phyloP scores from a whole-genome alignment of 2,888 invertebrate genomes.

The Nemotelus nigrinus region DNA sequence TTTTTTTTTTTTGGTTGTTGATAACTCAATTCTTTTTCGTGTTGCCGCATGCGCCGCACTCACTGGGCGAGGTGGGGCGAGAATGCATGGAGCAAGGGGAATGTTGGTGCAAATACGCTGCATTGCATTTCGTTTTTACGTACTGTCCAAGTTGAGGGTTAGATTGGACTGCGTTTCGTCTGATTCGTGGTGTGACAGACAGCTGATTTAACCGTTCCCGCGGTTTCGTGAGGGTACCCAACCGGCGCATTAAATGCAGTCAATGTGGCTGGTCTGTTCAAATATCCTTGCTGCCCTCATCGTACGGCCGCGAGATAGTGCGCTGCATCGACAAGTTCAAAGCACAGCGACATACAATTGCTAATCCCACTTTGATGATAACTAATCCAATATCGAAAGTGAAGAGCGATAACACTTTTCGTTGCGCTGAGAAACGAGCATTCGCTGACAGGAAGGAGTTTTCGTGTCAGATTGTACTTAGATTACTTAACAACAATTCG shows the following conservation, averaged over 20 bases:
- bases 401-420: slow-evolving; percentile 42
- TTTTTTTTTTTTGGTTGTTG: not conserved
- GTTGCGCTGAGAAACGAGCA: slow-evolving; percentile 16
- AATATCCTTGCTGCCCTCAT: slow-evolving; percentile 7
- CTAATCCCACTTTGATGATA: slow-evolving; percentile 62
- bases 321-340: slow-evolving; percentile 53
- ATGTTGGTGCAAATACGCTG: not conserved
- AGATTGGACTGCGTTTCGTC: too few relatives aligned
- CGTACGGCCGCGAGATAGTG: not conserved
- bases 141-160: too few relatives aligned
- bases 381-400: slow-evolving; percentile 58
- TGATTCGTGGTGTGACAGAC: not conserved
- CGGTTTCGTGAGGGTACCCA: too few relatives aligned
- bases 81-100: too few relatives aligned
- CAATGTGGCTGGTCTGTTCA: not conserved
- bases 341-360: slow-evolving; percentile 57
- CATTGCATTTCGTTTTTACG: not conserved
- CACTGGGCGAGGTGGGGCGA: not conserved
- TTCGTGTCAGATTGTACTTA: not conserved
- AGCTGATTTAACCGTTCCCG: not conserved
- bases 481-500: not conserved
- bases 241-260: not conserved
- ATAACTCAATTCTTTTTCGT: not conserved
- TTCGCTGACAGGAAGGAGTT: not conserved
- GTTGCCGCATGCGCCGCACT: not conserved